Conservation (phyloP, 2,888 invertebrate genomes). For the Odontocolon sp. region DNA sequence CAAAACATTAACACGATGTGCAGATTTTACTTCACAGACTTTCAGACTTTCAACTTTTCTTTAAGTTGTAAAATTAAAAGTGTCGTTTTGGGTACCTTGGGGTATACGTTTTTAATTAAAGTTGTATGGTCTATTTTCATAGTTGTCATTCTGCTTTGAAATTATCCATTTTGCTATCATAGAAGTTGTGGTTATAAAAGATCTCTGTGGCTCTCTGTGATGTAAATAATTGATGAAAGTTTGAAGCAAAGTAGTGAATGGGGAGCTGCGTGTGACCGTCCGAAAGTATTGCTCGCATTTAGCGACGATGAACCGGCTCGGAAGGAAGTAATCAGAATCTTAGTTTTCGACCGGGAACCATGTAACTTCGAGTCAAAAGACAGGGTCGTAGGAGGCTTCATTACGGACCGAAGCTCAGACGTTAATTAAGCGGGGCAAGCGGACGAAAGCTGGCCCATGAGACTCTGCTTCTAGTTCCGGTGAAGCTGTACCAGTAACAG, state of each 20-base stretch:
- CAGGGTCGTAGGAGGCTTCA: constrained; percentile 69
- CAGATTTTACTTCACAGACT: no score
- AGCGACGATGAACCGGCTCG: constrained; percentile 11
- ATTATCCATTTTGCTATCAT: constrained; percentile 5
- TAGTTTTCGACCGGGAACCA: constrained; percentile 59
- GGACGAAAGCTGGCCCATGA: constrained; percentile 59
- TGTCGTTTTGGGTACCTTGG: no score
- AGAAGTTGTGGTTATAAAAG: neutral
- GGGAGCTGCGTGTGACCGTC: neutral
- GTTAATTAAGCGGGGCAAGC: constrained; percentile 64
- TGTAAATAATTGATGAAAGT: constrained; percentile 43
- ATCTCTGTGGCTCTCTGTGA: neutral
- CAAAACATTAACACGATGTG: no score
- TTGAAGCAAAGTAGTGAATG: constrained; percentile 13
- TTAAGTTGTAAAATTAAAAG: no score
- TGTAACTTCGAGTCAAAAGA: constrained; percentile 70
- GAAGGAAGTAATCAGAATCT: constrained; percentile 74
- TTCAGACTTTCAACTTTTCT: no score
- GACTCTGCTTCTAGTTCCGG: constrained; percentile 40
- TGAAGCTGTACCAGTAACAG: constrained; percentile 26
- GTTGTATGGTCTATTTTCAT: no score
- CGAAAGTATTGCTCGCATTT: constrained; percentile 27
- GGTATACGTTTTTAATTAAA: no score
- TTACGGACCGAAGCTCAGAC: constrained; percentile 67
- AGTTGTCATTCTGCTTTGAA: no score